phyloP scores from a whole-genome alignment of 2,888 invertebrate species.

The Mythimna vitellina region DNA sequence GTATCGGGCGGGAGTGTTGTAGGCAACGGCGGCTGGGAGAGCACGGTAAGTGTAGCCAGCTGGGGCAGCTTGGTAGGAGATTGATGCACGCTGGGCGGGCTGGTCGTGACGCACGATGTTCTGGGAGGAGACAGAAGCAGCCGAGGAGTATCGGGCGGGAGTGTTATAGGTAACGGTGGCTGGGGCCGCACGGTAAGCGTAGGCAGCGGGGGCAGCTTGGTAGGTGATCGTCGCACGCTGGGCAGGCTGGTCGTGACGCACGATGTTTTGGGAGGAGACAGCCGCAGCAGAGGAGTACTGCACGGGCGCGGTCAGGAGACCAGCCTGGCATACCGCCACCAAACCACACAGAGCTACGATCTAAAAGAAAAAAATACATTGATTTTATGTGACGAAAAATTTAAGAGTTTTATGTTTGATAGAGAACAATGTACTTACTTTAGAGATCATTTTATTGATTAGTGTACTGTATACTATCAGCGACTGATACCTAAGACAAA shows the following conservation, averaged over 20 bases:
- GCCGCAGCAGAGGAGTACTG: slow-evolving; percentile 76
- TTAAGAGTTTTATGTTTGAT: neutral
- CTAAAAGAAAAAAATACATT: slow-evolving; percentile 64
- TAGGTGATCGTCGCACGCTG: slow-evolving; percentile 57
- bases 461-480: slow-evolving; percentile 66
- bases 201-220: slow-evolving; percentile 56
- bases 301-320: slow-evolving; percentile 73
- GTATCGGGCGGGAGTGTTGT: slow-evolving; percentile 63
- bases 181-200: slow-evolving; percentile 61
- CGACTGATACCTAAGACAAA: slow-evolving; percentile 64
- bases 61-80: slow-evolving; percentile 52
- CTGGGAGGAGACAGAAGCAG: slow-evolving; percentile 79
- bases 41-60: slow-evolving; percentile 63
- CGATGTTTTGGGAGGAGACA: slow-evolving; percentile 71
- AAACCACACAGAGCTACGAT: slow-evolving; percentile 74
- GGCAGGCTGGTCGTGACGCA: slow-evolving; percentile 72
- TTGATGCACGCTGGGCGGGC: slow-evolving; percentile 63
- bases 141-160: slow-evolving; percentile 73
- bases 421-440: slow-evolving; percentile 72
- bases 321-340: slow-evolving; percentile 74
- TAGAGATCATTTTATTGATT: slow-evolving; percentile 78
- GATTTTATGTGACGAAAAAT: neutral
- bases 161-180: slow-evolving; percentile 16
- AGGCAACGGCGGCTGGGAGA: slow-evolving; percentile 33
- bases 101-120: slow-evolving; percentile 78